A percentile compares a stretch with the other conserved stretches of the same genome.
phyloP scores from a whole-genome alignment of 2,888 invertebrate species.

The Thelaira solivaga region DNA sequence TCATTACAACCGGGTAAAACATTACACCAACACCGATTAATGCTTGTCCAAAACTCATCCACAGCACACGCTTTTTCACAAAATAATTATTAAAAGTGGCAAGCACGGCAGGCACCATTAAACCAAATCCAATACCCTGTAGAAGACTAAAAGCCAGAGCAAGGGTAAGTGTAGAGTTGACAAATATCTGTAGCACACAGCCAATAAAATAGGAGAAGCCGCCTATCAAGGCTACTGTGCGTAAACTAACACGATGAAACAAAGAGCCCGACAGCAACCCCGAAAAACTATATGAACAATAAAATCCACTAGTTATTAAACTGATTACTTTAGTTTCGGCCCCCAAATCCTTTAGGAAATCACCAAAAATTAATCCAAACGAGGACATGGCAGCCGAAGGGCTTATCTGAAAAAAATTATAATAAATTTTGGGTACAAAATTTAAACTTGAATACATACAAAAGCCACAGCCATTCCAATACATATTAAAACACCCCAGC shows the following conservation, averaged over 20 bases:
- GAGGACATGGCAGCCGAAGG: slow-evolving; percentile 83
- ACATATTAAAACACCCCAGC: slow-evolving; percentile 88
- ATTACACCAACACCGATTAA: slow-evolving; percentile 84
- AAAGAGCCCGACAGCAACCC: slow-evolving; percentile 84
- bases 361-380: slow-evolving; percentile 84
- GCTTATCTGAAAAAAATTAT: slow-evolving; percentile 80
- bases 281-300: slow-evolving; percentile 77
- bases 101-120: slow-evolving; percentile 85
- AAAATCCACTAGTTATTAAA: slow-evolving; percentile 83
- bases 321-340: slow-evolving; percentile 85
- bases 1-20: slow-evolving; percentile 82
- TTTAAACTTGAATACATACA: too few relatives aligned
- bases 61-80: slow-evolving; percentile 82
- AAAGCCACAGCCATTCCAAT: slow-evolving; percentile 85
- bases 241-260: slow-evolving; percentile 82
- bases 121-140: slow-evolving; percentile 84
- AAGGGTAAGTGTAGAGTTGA: slow-evolving; percentile 81
- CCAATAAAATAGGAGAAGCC: slow-evolving; percentile 82
- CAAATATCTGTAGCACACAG: slow-evolving; percentile 81
- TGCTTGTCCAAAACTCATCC: slow-evolving; percentile 87
- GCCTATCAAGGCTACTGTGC: slow-evolving; percentile 83
- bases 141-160: slow-evolving; percentile 82
- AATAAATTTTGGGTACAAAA: too few relatives aligned
- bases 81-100: slow-evolving; percentile 87
- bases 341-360: slow-evolving; percentile 82